Conservation (phyloP, 2,888 invertebrate genomes). For the Dexiosoma caninum region DNA sequence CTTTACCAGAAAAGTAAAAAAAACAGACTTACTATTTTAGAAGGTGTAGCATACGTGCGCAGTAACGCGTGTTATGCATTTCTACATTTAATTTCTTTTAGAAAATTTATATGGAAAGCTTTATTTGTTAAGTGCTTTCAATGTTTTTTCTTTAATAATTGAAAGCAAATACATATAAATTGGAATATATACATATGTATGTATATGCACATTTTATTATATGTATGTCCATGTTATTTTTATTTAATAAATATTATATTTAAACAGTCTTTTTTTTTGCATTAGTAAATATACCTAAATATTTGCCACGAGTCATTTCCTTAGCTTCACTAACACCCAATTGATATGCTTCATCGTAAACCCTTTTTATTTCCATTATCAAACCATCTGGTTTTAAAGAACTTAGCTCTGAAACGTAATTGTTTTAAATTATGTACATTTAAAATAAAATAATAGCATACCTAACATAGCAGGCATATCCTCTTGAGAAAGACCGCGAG, state of each 20-base stretch:
- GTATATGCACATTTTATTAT: too few species aligned
- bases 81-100: too few species aligned
- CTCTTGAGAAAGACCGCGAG: conserved; percentile 83
- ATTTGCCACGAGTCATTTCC: conserved; percentile 97
- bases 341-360: conserved; percentile 96
- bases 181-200: too few species aligned
- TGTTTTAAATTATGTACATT: neutral
- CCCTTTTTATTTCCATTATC: conserved; percentile 93
- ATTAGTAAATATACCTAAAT: conserved; percentile 88
- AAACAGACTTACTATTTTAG: too few species aligned
- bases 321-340: conserved; percentile 96
- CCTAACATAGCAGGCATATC: conserved; percentile 88
- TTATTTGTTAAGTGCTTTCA: too few species aligned
- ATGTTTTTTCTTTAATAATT: too few species aligned
- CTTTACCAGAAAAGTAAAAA: too few species aligned
- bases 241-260: neutral
- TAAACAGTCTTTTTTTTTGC: conserved; percentile 68
- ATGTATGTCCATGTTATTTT: too few species aligned
- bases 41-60: too few species aligned
- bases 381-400: conserved; percentile 88
- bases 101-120: too few species aligned
- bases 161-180: too few species aligned
- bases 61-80: too few species aligned
- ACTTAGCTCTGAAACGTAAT: conserved; percentile 82
- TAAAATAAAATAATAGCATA: conserved; percentile 73